A percentile compares a stretch with the other conserved stretches of the same genome.
phyloP scores from a whole-genome alignment of 2,113 vertebrate species.

The Heterotis niloticus region DNA sequence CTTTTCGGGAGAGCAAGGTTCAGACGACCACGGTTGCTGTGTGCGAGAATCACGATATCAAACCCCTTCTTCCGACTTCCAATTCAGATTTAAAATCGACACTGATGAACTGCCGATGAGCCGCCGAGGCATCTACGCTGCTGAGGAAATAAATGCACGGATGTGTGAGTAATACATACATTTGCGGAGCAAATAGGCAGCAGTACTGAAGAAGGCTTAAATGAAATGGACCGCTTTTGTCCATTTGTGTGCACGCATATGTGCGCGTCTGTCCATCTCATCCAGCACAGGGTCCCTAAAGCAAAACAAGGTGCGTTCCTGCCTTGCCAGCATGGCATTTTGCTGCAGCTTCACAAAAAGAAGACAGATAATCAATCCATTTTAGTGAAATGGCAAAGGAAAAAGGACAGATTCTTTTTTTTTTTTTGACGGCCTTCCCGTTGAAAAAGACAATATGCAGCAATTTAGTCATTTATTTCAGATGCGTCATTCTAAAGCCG shows the following conservation, averaged over 20 bases:
- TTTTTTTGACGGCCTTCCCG: conserved; percentile 21
- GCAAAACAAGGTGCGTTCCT: neutral
- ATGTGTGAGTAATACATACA: neutral
- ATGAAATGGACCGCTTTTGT: neutral
- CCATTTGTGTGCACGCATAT: conserved; percentile 11
- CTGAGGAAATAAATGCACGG: no score
- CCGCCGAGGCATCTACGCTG: neutral
- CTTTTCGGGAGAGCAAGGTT: no score
- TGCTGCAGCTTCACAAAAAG: no score
- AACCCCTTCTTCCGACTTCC: no score
- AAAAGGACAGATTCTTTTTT: conserved; percentile 7
- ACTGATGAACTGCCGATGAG: no score
- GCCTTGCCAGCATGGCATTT: neutral
- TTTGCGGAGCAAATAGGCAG: neutral
- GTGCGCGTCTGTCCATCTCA: neutral
- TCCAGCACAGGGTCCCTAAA: neutral
- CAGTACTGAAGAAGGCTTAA: no score
- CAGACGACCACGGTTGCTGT: no score
- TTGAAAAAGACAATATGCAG: conserved; percentile 33
- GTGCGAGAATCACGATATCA: no score
- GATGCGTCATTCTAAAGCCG: neutral
- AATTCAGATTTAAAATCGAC: no score
- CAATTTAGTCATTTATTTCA: conserved; percentile 40
- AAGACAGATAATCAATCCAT: neutral
- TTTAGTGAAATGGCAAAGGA: neutral